A percentile compares a stretch with the other conserved stretches of the same genome.
Conservation (phyloP, 2,797 vertebrate species). For the Sphaeramia orbicularis region DNA sequence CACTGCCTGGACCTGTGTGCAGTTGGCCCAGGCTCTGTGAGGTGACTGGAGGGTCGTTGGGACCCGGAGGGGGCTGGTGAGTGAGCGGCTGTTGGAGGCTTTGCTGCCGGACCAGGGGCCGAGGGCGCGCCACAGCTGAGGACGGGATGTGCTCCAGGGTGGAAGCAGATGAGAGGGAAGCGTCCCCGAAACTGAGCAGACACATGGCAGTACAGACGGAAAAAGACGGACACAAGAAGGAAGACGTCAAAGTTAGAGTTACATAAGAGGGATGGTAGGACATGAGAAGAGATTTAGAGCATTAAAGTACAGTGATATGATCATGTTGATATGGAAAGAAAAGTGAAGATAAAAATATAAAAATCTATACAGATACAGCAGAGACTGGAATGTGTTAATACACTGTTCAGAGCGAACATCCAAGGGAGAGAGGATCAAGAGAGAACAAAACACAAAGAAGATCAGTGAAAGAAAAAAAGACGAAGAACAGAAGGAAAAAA, state of each 20-base stretch:
- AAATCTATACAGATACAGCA: slow-evolving; percentile 39
- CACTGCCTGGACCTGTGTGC: slow-evolving; percentile 90
- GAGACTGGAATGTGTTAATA: slow-evolving; percentile 38
- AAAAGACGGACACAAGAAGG: slow-evolving; percentile 51
- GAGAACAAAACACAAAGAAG: slow-evolving; percentile 30
- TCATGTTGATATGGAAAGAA: slow-evolving; percentile 35
- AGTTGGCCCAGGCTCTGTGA: slow-evolving; percentile 98
- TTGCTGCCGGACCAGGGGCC: slow-evolving; percentile 96
- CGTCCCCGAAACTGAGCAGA: slow-evolving; percentile 77
- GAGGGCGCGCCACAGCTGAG: slow-evolving; percentile 92
- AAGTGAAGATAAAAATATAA: slow-evolving; percentile 43
- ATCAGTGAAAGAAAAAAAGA: slow-evolving; percentile 12
- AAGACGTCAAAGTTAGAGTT: slow-evolving; percentile 45
- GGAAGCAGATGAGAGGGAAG: slow-evolving; percentile 93
- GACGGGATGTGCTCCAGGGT: slow-evolving; percentile 99
- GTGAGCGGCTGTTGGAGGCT: slow-evolving; percentile 98
- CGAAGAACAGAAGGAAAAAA: slow-evolving; percentile 48
- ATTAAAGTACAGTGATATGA: neutral
- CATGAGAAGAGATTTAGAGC: slow-evolving; percentile 26
- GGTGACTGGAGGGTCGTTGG: slow-evolving; percentile 94
- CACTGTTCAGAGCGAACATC: slow-evolving; percentile 34
- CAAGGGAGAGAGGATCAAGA: slow-evolving; percentile 38
- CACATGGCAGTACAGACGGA: slow-evolving; percentile 32
- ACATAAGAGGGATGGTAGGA: slow-evolving; percentile 26
- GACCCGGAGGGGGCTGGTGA: slow-evolving; percentile 93